phyloP scores from a whole-genome alignment of 2,797 vertebrate species.

The Sphenopsis melanotis region DNA sequence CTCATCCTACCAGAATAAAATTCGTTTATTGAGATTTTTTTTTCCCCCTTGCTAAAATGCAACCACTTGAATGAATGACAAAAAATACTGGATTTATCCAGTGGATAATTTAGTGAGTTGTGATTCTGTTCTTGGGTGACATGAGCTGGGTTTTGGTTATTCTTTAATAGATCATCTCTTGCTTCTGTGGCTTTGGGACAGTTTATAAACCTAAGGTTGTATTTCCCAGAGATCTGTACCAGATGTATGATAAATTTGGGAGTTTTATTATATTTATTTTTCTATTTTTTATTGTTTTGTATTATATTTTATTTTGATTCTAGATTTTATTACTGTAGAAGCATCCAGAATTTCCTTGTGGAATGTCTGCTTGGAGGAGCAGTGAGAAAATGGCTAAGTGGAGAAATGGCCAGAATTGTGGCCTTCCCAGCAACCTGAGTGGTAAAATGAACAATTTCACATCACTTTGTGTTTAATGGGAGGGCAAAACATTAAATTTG shows the following conservation, averaged over 20 bases:
- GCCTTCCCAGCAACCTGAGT: background rate
- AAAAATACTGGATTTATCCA: background rate
- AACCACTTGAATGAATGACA: background rate
- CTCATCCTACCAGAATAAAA: conserved; percentile 21
- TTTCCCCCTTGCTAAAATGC: background rate
- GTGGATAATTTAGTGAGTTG: background rate
- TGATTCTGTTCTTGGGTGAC: background rate
- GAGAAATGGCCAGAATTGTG: background rate
- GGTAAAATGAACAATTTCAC: background rate
- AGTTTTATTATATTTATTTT: background rate
- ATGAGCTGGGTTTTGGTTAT: background rate
- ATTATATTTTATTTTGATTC: background rate
- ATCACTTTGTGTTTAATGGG: background rate
- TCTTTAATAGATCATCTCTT: background rate
- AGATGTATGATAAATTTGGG: background rate
- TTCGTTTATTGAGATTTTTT: background rate
- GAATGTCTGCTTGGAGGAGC: background rate
- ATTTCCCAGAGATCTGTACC: background rate
- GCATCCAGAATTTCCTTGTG: background rate
- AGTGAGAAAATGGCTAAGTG: background rate
- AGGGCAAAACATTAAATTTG: accelerated
- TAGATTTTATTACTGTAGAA: background rate
- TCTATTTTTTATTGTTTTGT: background rate
- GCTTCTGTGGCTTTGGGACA: background rate
- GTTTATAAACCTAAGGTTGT: accelerated